Conservation (phyloP, 2,797 vertebrate species). For the Urophycis tenuis region DNA sequence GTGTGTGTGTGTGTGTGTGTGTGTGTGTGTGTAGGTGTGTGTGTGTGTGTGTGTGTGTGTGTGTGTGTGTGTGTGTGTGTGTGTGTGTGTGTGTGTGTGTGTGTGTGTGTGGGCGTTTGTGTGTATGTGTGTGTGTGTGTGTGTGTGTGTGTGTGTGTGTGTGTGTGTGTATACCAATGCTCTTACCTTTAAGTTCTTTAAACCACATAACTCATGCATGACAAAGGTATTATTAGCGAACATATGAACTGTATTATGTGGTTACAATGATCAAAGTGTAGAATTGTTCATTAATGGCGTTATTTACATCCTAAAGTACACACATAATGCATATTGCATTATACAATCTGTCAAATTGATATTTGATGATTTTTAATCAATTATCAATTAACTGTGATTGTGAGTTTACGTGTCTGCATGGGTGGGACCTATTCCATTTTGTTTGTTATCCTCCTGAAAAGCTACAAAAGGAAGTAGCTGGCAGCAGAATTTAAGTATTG, state of each 20-base stretch:
- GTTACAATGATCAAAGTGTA: neutral
- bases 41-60: conserved; percentile 1
- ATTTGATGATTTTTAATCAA: neutral
- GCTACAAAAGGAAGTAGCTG: conserved; percentile 42
- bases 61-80: neutral
- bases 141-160: conserved; percentile 1
- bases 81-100: neutral
- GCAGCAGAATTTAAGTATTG: conserved; percentile 30
- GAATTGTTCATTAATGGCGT: neutral
- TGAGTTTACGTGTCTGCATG: neutral
- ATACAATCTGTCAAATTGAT: neutral
- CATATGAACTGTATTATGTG: neutral
- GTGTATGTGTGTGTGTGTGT: conserved; percentile 1
- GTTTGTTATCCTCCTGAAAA: conserved; percentile 49
- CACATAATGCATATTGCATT: neutral
- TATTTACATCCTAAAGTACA: neutral
- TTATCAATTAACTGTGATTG: neutral
- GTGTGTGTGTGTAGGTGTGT: conserved; percentile 1
- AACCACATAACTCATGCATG: neutral
- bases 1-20: neutral
- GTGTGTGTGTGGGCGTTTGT: neutral
- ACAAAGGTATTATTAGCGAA: neutral
- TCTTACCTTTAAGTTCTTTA: neutral
- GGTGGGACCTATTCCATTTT: conserved; percentile 22
- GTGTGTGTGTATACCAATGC: neutral